Base-by-base conservation (phyloP, 2,888 invertebrate genomes). In the Oconnorella tubifera region DNA sequence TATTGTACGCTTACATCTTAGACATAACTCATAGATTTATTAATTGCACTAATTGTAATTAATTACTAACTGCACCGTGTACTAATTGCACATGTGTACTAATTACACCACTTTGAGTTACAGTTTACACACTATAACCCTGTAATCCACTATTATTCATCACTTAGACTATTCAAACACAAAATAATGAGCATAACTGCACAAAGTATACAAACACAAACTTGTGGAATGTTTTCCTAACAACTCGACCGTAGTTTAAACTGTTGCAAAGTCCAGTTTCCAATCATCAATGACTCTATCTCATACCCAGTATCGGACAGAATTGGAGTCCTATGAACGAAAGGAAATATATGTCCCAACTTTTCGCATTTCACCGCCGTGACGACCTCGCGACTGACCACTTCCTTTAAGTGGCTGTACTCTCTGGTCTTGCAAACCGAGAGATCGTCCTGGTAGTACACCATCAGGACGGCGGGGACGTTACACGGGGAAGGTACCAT, bases 401-500 rank as follows among this genome's bases (percentile, higher is more conserved):
- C n/a, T 28, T 59, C 59, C 25, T 25, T 0, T 25, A 48, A 6
- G 3, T 59, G 59, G 48, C 59, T 59, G 59, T 33, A 40, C 40
- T 1, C 32, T 1, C 59, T 33, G 1, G 33, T 25, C 2, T 33
- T n/a, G 40, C 59, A 59, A n/a, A 59, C 28, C 19, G 40, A 0
- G 14, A 40, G 32, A 33, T 59, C 51, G 40, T n/a, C n/a, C n/a
- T n/a, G n/a, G 53, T 71, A 72, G 6, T 29, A 64, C 10, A 28
- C 31, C 3, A 25, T 23, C 3, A 73, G 50, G n/a, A 69, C 65
- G 1, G 59, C 57, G 1, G 48, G 29, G 3, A 67, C 49, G 40
- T 73, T 55, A 19, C 62, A 51, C 1, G 72, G 73, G n/a, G 69
- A 65, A 3, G 62, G 59, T 3, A 73, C 48, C 25, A 57, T 57